A percentile compares a stretch with the other conserved stretches of the same genome.
These are phyloP conservation scores for Argya squamiceps DNA, from an alignment of 2,797 vertebrate species.

Conservation along the genomic window DNA sequence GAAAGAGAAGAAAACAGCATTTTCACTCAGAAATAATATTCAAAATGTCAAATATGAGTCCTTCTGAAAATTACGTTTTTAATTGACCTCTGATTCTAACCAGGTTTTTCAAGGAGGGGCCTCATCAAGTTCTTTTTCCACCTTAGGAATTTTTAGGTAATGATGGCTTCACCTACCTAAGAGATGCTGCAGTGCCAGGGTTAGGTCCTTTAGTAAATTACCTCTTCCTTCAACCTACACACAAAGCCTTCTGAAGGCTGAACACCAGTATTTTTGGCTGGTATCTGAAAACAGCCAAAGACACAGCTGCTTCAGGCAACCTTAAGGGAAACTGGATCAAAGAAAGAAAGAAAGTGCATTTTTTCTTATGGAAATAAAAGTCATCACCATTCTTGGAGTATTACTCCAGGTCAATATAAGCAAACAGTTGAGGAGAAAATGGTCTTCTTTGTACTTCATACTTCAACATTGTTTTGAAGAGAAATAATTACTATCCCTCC, in stretches of 20 bases:
- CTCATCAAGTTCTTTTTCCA: neutral
- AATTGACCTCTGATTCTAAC: neutral
- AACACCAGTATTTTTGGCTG: neutral
- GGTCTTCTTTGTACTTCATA: neutral
- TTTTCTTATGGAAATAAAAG: neutral
- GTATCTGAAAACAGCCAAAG: neutral
- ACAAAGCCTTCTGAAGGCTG: neutral
- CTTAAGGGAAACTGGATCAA: neutral
- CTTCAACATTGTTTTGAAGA: neutral
- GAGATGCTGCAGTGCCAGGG: neutral
- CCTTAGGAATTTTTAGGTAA: neutral
- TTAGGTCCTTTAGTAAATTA: neutral
- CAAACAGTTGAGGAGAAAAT: neutral
- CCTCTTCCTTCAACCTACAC: neutral
- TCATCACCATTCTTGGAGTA: neutral
- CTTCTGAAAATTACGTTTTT: neutral
- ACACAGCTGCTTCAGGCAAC: neutral
- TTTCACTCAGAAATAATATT: neutral
- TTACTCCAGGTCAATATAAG: neutral
- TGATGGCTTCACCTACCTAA: neutral
- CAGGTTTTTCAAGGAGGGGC: neutral
- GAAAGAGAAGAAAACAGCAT: neutral
- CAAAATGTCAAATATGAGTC: neutral
- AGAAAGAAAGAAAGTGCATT: neutral
- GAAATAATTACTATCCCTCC: neutral